phyloP scores from a whole-genome alignment of 2,888 invertebrate genomes.

The Gasteruption jaculator region DNA sequence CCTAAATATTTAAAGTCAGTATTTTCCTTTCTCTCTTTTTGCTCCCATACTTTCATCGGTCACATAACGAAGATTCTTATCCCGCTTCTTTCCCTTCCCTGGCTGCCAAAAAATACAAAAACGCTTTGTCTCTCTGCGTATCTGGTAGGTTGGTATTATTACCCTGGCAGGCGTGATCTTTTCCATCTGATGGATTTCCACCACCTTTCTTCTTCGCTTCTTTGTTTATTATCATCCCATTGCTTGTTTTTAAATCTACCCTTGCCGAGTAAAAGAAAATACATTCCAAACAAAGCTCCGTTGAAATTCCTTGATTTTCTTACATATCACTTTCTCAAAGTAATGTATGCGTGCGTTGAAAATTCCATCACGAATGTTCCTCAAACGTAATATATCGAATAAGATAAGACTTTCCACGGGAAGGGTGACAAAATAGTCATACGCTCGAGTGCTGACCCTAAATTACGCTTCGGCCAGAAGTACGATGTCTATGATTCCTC shows the following conservation, averaged over 20 bases:
- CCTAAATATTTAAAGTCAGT: constrained; percentile 45
- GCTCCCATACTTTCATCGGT: too few relatives aligned
- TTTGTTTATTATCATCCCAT: neutral
- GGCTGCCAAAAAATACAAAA: constrained; percentile 36
- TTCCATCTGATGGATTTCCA: constrained; percentile 42
- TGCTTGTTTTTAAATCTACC: constrained; percentile 24
- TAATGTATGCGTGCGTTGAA: too few relatives aligned
- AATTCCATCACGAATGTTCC: too few relatives aligned
- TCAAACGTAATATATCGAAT: too few relatives aligned
- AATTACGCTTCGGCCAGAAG: constrained; percentile 29
- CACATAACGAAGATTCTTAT: too few relatives aligned
- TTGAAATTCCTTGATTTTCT: too few relatives aligned
- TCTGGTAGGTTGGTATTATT: constrained; percentile 38
- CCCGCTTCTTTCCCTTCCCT: too few relatives aligned
- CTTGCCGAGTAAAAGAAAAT: too few relatives aligned
- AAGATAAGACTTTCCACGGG: constrained; percentile 40
- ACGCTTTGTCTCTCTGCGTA: constrained; percentile 40
- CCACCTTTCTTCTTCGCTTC: constrained; percentile 20
- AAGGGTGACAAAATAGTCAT: constrained; percentile 45
- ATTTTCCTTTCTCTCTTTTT: constrained; percentile 19
- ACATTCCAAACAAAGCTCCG: too few relatives aligned
- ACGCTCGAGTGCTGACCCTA: constrained; percentile 50
- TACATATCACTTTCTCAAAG: too few relatives aligned
- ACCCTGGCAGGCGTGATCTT: constrained; percentile 39
- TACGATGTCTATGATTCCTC: constrained; percentile 31